Evolutionary conservation across 2,888 invertebrate genomes (phyloP).

Genomic region (Lacanobia wlatinum): DNA sequence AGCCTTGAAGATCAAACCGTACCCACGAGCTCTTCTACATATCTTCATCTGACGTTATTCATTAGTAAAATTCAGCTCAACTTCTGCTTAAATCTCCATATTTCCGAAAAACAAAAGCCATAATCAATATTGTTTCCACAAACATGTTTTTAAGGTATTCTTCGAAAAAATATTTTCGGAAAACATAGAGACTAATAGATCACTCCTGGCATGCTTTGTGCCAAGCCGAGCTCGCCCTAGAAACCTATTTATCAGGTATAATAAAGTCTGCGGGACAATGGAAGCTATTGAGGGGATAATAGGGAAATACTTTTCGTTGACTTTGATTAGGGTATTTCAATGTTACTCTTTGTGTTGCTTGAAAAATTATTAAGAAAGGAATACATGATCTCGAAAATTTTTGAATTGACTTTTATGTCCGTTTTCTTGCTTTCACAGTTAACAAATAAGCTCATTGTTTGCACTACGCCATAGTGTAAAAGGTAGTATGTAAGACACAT

Average conservation of each 20-base stretch:
- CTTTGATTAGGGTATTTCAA: constrained; percentile 41
- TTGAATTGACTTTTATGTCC: too few species aligned
- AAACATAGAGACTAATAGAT: constrained; percentile 70
- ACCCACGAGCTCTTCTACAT: background rate
- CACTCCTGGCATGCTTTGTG: constrained; percentile 70
- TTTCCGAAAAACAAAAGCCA: constrained; percentile 70
- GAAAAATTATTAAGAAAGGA: constrained; percentile 6
- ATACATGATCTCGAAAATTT: background rate
- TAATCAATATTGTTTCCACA: constrained; percentile 77
- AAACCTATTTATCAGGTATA: constrained; percentile 62
- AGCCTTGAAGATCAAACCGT: too few species aligned
- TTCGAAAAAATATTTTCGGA: constrained; percentile 71
- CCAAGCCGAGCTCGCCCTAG: constrained; percentile 53
- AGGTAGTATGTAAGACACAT: too few species aligned
- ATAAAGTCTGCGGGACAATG: constrained; percentile 51
- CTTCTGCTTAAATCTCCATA: constrained; percentile 66
- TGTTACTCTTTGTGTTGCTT: constrained; percentile 22
- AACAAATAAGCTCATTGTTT: too few species aligned
- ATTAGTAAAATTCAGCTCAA: constrained; percentile 57
- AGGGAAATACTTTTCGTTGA: constrained; percentile 38
- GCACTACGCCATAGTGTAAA: too few species aligned
- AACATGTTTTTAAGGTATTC: constrained; percentile 80
- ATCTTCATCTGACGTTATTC: constrained; percentile 40
- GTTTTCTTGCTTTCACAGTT: too few species aligned
- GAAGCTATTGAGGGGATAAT: constrained; percentile 45